These are phyloP conservation scores for Drosophila parvula DNA, from an alignment of 1,140 invertebrate genomes.

Conservation along the genomic window DNA sequence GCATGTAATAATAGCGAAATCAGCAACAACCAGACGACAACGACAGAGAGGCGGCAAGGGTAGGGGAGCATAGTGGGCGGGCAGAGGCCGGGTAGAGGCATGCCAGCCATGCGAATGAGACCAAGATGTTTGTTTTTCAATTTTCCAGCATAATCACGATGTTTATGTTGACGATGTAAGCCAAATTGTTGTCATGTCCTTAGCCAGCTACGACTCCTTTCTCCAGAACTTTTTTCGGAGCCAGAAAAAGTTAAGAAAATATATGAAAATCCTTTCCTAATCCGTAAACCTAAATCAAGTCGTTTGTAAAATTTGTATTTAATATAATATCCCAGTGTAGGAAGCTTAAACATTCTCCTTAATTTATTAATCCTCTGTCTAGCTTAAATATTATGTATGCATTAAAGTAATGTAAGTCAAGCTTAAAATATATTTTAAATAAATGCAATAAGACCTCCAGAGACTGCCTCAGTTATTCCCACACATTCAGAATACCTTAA, in stretches of 20 bases:
- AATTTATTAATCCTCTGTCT: neutral
- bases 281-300: neutral
- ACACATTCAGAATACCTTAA: no score
- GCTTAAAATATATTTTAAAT: no score
- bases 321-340: neutral
- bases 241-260: conserved; percentile 6
- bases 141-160: conserved; percentile 27
- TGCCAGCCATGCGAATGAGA: conserved; percentile 25
- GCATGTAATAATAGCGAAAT: conserved; percentile 80
- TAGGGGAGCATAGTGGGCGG: neutral
- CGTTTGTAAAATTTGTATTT: neutral
- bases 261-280: neutral
- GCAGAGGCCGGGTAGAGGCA: neutral
- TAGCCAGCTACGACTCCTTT: conserved; percentile 12
- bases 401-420: no score
- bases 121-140: conserved; percentile 15
- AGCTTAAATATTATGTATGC: no score
- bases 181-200: conserved; percentile 27
- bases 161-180: conserved; percentile 25
- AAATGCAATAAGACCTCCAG: no score
- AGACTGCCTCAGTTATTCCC: no score
- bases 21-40: conserved; percentile 53
- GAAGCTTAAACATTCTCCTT: neutral
- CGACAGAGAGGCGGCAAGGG: conserved; percentile 3
- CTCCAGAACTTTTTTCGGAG: neutral